Base-by-base conservation (phyloP, 1,140 invertebrate genomes). In the Trachymyrmex cornetzi region DNA sequence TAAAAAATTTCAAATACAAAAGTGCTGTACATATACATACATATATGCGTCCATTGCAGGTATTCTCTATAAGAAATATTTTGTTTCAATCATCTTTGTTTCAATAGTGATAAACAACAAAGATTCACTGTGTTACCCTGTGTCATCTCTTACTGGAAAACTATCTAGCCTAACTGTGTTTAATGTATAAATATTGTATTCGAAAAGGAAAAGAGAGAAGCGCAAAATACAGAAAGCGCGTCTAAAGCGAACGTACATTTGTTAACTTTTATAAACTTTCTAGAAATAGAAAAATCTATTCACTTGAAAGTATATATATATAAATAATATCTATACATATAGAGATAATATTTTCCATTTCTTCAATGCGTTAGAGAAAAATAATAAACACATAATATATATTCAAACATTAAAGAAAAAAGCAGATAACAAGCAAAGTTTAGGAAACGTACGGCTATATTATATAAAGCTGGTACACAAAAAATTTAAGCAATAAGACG, bases 201-300 rank as follows among this genome's bases (percentile, higher is more conserved):
- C 3, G n/a, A 71, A n/a, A 71, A 27, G 4, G 67, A 24, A 24
- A 71, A 24, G 22, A 24, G 22, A 24, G 4, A 24, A 22, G 5
- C n/a, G n/a, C 30, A n/a, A 38, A 67, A 64, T 44, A 12, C n/a
- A 44, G 34, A 67, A 67, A 44, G 11, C 34, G n/a, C n/a, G 61
- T 34, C 27, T 64, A 64, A 64, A 64, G 27, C 61, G 11, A 66
- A 67, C 3, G 16, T 14, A 67, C 11, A 2, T 12, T 9, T 38
- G 30, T 38, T 19, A 66, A 66, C 9, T 66, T 67, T 67, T 67
- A 12, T 67, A 34, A 67, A 67, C 11, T 22, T 66, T 44, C 22
- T 67, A 11, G 5, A 67, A 67, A 67, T 11, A 9, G 64, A 44
- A 12, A 44, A 5, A 19, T 66, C 19, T 38, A 44, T 67, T 67